Evolutionary conservation across 1,140 invertebrate species (phyloP).

Genomic region (Venturia canescens): DNA sequence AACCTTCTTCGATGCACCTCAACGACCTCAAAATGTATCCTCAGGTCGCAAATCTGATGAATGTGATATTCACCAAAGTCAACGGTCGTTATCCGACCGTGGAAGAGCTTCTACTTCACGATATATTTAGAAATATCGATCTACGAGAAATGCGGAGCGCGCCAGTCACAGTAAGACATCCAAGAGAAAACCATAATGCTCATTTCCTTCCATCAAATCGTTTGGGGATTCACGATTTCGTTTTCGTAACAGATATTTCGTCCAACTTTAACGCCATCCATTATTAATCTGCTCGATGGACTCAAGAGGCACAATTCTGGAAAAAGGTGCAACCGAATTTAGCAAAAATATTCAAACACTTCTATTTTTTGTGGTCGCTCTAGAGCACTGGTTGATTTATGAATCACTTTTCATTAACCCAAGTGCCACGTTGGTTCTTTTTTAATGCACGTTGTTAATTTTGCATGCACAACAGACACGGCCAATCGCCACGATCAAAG

Average conservation of each 20-base stretch:
- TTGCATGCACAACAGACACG: constrained; percentile 69
- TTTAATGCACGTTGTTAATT: constrained; percentile 52
- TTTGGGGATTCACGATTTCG: not conserved
- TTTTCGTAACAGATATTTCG: constrained; percentile 70
- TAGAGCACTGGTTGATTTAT: not conserved
- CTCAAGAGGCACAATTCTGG: constrained; percentile 71
- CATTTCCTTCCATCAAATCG: constrained; percentile 14
- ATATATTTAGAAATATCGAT: constrained; percentile 92
- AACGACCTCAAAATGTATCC: constrained; percentile 86
- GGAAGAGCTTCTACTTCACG: constrained; percentile 87
- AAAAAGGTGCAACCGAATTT: constrained; percentile 64
- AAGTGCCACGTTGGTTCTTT: constrained; percentile 4
- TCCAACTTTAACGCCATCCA: constrained; percentile 71
- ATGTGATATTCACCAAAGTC: constrained; percentile 87
- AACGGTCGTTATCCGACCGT: constrained; percentile 82
- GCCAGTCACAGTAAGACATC: constrained; percentile 76
- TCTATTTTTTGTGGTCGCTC: constrained; percentile 7
- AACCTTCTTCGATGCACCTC: constrained; percentile 84
- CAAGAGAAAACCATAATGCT: not conserved
- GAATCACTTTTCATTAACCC: not conserved
- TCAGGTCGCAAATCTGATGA: constrained; percentile 88
- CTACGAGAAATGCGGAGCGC: constrained; percentile 87
- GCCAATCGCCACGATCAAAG: constrained; percentile 62
- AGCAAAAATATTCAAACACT: not conserved
- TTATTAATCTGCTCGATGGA: constrained; percentile 71